Conservation (phyloP, 2,113 vertebrate genomes). For the Zingel zingel region DNA sequence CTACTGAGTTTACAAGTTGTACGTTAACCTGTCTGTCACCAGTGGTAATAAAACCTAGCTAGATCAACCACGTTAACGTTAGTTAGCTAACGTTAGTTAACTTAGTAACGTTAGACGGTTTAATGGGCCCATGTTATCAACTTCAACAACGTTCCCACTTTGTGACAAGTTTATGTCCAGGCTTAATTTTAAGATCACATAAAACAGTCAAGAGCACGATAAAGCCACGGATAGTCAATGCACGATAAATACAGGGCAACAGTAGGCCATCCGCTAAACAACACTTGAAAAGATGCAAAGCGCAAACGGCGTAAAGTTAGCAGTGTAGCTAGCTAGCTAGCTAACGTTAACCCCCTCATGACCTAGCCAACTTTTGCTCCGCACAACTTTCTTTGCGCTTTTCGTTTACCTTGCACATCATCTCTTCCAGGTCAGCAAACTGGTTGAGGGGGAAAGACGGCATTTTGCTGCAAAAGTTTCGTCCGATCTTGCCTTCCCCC, state of each 20-base stretch:
- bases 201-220: neutral
- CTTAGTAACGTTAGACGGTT: neutral
- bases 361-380: slow-evolving; percentile 53
- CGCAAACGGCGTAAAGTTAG: slow-evolving; percentile 26
- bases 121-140: slow-evolving; percentile 9
- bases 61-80: neutral
- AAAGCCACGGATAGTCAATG: too few species aligned
- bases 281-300: too few species aligned
- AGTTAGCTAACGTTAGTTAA: neutral
- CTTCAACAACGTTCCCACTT: neutral
- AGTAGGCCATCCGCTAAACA: too few species aligned
- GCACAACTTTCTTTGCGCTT: slow-evolving; percentile 44
- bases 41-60: neutral
- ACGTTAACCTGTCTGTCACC: neutral
- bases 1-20: neutral
- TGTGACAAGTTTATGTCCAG: neutral
- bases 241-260: neutral
- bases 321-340: slow-evolving; percentile 39
- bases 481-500: slow-evolving; percentile 51
- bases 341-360: slow-evolving; percentile 43
- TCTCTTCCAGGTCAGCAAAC: slow-evolving; percentile 79
- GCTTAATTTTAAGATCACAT: neutral
- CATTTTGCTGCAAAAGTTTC: slow-evolving; percentile 62
- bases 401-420: slow-evolving; percentile 81
- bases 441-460: slow-evolving; percentile 80